A percentile compares a stretch with the other conserved stretches of the same genome.
Evolutionary conservation across 2,113 vertebrate genomes (phyloP).

Genomic region (Pipra filicauda): DNA sequence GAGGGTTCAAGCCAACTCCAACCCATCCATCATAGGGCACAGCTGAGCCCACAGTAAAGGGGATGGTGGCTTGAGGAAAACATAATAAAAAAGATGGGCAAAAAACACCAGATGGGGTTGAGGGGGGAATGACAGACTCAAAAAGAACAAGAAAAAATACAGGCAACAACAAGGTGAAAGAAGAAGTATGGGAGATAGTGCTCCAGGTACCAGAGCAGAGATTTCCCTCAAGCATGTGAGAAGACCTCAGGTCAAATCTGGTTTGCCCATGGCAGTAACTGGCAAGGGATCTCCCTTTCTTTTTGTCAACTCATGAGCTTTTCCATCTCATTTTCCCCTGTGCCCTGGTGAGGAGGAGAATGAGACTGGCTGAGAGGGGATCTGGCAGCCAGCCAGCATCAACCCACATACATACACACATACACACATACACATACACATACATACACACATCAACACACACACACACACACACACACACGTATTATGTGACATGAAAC

Average conservation of each 20-base stretch:
- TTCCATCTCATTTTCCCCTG: not conserved
- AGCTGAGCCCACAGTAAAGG: rapidly evolving
- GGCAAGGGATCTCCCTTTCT: not conserved
- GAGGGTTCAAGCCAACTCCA: not conserved
- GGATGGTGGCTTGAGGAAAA: not conserved
- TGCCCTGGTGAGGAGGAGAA: not conserved
- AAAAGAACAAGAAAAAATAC: not conserved
- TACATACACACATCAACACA: too few species aligned
- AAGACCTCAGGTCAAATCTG: not conserved
- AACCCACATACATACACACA: too few species aligned
- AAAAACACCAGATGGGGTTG: not conserved
- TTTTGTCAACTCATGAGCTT: not conserved
- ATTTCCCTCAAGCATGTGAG: not conserved
- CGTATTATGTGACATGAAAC: not conserved
- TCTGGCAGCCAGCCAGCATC: not conserved
- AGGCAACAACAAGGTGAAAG: not conserved
- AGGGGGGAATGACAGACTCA: rapidly evolving
- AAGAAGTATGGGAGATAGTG: not conserved
- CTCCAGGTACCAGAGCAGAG: not conserved
- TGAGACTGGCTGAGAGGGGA: not conserved
- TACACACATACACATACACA: too few species aligned
- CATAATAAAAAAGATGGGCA: rapidly evolving
- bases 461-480: too few species aligned
- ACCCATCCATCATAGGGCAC: rapidly evolving
- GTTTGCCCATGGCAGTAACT: not conserved